Evolutionary conservation across 2,797 vertebrate genomes (phyloP).

Genomic region (Lemur catta): DNA sequence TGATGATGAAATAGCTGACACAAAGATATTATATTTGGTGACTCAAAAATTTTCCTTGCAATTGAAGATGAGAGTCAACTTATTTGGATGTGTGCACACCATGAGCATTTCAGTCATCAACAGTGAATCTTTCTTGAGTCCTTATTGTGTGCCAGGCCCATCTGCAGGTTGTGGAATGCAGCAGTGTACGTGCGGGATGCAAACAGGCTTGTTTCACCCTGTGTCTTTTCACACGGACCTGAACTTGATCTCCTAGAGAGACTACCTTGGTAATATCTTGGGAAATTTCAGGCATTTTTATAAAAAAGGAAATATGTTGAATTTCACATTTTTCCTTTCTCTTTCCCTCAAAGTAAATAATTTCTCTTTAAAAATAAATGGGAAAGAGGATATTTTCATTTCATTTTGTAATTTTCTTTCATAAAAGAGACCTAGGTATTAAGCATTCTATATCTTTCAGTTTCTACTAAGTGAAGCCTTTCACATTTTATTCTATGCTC

Average conservation of each 20-base stretch:
- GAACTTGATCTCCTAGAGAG: background rate
- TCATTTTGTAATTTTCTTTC: background rate
- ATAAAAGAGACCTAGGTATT: background rate
- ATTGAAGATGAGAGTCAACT: background rate
- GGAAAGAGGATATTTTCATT: background rate
- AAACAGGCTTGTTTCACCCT: background rate
- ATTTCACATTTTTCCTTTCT: background rate
- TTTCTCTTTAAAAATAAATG: background rate
- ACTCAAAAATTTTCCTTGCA: background rate
- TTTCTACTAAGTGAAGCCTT: background rate
- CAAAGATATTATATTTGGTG: background rate
- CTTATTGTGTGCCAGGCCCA: background rate
- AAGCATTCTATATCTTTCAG: background rate
- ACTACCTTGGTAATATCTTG: background rate
- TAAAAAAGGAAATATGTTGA: background rate
- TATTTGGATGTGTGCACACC: background rate
- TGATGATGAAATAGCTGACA: background rate
- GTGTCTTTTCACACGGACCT: background rate
- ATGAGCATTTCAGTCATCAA: background rate
- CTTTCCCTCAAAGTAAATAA: background rate
- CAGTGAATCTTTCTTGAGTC: background rate
- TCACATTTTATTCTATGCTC: background rate
- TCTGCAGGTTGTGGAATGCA: background rate
- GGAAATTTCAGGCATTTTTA: background rate
- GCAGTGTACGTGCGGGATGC: rapidly evolving